phyloP scores from a whole-genome alignment of 2,888 invertebrate genomes.

The Parascotia fuliginaria region DNA sequence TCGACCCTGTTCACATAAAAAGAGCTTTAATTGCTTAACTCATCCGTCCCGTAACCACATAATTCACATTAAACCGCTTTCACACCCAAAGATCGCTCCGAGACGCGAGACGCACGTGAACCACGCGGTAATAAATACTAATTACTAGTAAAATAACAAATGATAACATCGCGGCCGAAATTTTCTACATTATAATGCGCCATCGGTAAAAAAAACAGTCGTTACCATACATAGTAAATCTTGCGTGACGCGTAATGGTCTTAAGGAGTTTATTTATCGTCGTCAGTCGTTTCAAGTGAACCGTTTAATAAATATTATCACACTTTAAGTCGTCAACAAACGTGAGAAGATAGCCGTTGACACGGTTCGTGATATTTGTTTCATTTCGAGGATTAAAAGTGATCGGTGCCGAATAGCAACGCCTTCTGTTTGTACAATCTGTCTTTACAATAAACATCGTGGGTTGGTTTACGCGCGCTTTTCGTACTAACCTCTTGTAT shows the following conservation, averaged over 20 bases:
- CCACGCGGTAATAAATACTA: constrained; percentile 81
- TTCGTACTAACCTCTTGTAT: constrained; percentile 65
- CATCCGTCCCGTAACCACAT: constrained; percentile 71
- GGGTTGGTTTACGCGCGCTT: constrained; percentile 60
- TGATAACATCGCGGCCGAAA: constrained; percentile 77
- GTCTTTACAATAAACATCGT: constrained; percentile 76
- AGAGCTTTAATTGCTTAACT: constrained; percentile 80
- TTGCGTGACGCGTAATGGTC: constrained; percentile 80
- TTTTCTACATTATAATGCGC: constrained; percentile 67
- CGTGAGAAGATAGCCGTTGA: constrained; percentile 84
- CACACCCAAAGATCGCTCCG: constrained; percentile 67
- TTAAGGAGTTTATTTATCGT: constrained; percentile 79
- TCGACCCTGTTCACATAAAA: constrained; percentile 69
- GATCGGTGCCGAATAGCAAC: constrained; percentile 72
- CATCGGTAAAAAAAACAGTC: constrained; percentile 64
- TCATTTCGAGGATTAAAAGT: constrained; percentile 81
- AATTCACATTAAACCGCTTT: constrained; percentile 73
- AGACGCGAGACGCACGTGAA: constrained; percentile 48
- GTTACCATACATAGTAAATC: constrained; percentile 80
- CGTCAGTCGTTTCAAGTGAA: constrained; percentile 76
- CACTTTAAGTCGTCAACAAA: constrained; percentile 83
- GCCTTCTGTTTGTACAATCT: constrained; percentile 77
- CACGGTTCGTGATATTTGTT: constrained; percentile 84
- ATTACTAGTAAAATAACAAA: constrained; percentile 82
- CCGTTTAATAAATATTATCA: constrained; percentile 85